Percentiles rank a stretch among this genome's conserved stretches.
Conservation (phyloP, 2,888 invertebrate genomes). For the Alviniconcha strummeri region DNA sequence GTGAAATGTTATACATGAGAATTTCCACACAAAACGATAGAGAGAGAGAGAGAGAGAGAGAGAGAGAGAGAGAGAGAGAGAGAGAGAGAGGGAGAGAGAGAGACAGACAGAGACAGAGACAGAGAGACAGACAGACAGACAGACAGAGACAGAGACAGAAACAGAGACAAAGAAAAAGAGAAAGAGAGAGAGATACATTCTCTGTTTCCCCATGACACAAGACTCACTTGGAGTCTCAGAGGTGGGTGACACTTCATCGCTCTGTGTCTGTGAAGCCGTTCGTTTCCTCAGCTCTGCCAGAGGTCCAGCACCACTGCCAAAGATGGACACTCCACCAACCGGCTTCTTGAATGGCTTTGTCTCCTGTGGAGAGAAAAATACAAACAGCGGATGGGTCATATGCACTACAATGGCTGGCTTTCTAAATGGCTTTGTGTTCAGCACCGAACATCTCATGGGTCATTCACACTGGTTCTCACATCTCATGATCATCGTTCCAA, state of each 20-base stretch:
- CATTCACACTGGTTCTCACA: no score
- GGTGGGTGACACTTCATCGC: constrained; percentile 23
- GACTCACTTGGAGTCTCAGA: constrained; percentile 24
- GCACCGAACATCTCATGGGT: no score
- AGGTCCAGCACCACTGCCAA: constrained; percentile 62
- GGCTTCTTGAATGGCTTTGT: constrained; percentile 56
- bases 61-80: neutral
- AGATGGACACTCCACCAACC: constrained; percentile 69
- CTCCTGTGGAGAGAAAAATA: neutral
- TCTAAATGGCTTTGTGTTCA: no score
- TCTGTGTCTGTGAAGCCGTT: constrained; percentile 33
- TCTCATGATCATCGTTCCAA: no score
- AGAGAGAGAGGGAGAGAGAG: neutral
- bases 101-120: neutral
- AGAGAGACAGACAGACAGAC: neutral
- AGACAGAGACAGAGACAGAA: neutral
- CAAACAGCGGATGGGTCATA: no score
- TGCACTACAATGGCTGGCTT: no score
- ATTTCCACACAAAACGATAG: no score
- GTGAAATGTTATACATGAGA: no score
- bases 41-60: neutral
- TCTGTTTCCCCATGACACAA: no score
- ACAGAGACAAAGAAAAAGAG: neutral
- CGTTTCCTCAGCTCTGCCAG: constrained; percentile 50
- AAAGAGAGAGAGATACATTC: no score